These are phyloP conservation scores for Barnardius zonarius DNA, from an alignment of 2,113 vertebrate genomes.

Conservation along the genomic window DNA sequence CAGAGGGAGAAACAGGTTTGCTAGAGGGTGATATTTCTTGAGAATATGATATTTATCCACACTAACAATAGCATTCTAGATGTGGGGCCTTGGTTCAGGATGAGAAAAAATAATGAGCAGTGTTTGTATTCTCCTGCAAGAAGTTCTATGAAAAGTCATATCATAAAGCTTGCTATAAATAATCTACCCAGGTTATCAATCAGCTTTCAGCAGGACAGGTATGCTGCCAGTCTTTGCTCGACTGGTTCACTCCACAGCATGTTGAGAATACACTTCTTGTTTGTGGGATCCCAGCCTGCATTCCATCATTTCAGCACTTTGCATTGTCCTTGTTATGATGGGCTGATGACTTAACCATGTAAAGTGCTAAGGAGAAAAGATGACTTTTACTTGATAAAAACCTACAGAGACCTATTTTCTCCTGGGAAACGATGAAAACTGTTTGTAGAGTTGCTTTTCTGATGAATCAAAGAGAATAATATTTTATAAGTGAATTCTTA, in stretches of 20 bases:
- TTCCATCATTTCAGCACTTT: slow-evolving; percentile 45
- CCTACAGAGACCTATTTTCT: neutral
- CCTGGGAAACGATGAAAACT: neutral
- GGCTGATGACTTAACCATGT: slow-evolving; percentile 48
- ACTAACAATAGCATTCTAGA: neutral
- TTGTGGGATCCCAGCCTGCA: slow-evolving; percentile 4
- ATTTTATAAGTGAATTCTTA: neutral
- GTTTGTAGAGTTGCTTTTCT: neutral
- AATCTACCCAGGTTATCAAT: slow-evolving; percentile 26
- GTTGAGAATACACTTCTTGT: slow-evolving; percentile 36
- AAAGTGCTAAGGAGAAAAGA: slow-evolving; percentile 1
- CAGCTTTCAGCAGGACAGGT: neutral
- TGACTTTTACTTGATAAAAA: slow-evolving; percentile 24
- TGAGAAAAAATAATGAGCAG: neutral
- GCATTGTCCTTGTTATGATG: slow-evolving; percentile 38
- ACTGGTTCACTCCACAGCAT: neutral
- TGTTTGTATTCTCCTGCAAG: neutral
- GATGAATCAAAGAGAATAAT: neutral
- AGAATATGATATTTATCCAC: neutral
- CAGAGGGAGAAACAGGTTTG: neutral
- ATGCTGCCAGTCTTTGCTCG: slow-evolving; percentile 4
- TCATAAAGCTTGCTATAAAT: slow-evolving; percentile 26
- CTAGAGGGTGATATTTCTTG: neutral
- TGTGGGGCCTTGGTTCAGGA: neutral
- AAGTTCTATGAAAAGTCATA: slow-evolving; percentile 15